These are phyloP conservation scores for Murina feae DNA, from an alignment of 2,113 vertebrate genomes.

Conservation along the genomic window DNA sequence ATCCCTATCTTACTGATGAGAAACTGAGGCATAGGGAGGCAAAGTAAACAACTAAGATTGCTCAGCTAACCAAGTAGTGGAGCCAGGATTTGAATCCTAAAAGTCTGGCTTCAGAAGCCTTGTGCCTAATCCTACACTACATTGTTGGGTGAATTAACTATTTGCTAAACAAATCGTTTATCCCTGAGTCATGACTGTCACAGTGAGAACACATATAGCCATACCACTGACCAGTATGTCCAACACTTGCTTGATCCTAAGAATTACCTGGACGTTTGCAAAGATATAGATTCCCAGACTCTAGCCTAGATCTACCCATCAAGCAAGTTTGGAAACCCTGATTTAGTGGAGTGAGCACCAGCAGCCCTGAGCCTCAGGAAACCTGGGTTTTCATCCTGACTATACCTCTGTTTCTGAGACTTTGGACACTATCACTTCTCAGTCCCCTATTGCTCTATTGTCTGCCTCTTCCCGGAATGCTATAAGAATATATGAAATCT, in stretches of 20 bases:
- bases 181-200: background rate
- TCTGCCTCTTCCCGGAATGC: background rate
- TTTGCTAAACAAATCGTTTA: background rate
- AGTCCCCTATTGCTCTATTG: background rate
- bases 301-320: background rate
- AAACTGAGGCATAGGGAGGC: background rate
- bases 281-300: background rate
- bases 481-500: background rate
- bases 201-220: background rate
- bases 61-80: background rate
- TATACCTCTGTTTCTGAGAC: background rate
- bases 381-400: background rate
- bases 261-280: background rate
- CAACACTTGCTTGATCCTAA: background rate
- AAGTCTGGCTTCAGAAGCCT: background rate
- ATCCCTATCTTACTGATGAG: background rate
- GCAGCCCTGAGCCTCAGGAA: background rate
- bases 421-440: background rate
- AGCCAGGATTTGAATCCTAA: conserved; percentile 5
- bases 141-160: background rate
- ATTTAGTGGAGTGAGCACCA: background rate
- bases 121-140: background rate
- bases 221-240: background rate
- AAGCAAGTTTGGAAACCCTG: background rate
- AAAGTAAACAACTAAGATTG: background rate